Base-by-base conservation (phyloP, 2,888 invertebrate species). In the Cerceris ruficornis region DNA sequence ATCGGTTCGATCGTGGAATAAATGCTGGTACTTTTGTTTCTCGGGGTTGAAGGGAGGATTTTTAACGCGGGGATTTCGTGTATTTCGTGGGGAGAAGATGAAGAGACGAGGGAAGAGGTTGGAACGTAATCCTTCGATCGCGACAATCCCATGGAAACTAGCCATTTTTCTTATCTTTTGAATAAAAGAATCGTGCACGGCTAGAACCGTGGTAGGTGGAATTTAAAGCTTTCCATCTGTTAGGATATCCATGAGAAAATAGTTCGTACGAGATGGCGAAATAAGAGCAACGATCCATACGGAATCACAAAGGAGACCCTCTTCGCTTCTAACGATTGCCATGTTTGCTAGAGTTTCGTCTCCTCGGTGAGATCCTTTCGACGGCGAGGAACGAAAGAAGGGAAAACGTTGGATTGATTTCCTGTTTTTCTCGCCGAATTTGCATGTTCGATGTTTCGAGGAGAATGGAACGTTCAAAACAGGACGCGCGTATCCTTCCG, bases 321-420 rank as follows among this genome's bases (percentile, higher is more conserved):
- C 54, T 54, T 6, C 59, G 41, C 13, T 28, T 28, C 59, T 8
- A 7, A 59, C 59, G 41, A 59, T 59, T 59, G n/a, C 41, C 0
- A 14, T 58, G 15, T 41, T 15, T 15, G 43, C 39, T 15, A 11
- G 50, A 0, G 42, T 6, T 14, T 43, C 43, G 28, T 58, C 42
- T 62, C 62, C 62, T 74, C 46, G 64, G 59, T 59, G 69, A 69
- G 62, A 64, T 74, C 69, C 64, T 69, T 69, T 70, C 54, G 13
- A 39, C 11, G n/a, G 9, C 49, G 46, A 42, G 17, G 59, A 42
- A 49, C 58, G 54, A 13, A 49, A 43, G 42, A n/a, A 42, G 13
- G 42, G 42, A 13, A n/a, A 13, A 2, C 13, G 57, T 4, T 6
- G 5, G 13, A 43, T 46, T 42, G 13, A n/a, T 57, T 66, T 43